Evolutionary conservation across 1,140 invertebrate genomes (phyloP).

Genomic region (Nebria ingens): DNA sequence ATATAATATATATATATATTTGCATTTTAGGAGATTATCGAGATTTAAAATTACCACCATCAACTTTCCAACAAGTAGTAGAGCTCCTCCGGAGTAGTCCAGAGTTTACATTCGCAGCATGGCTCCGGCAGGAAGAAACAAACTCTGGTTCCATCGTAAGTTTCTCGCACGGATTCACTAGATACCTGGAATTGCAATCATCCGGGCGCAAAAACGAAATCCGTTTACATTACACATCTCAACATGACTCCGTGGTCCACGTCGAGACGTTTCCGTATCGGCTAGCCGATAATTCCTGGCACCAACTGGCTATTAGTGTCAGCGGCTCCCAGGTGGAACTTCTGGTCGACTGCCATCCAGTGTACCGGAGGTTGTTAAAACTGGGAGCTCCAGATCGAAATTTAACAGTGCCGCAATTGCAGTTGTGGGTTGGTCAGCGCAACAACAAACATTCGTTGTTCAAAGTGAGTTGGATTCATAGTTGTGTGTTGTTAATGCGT

Average conservation of each 20-base stretch:
- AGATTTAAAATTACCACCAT: conserved; percentile 57
- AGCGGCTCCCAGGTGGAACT: conserved; percentile 73
- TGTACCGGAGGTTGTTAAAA: conserved; percentile 63
- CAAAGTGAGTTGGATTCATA: conserved; percentile 58
- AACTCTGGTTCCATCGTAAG: conserved; percentile 75
- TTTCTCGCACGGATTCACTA: conserved; percentile 65
- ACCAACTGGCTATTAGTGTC: conserved; percentile 70
- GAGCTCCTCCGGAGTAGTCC: conserved; percentile 54
- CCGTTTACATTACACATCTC: conserved; percentile 60
- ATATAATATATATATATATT: too few relatives aligned
- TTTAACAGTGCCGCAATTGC: conserved; percentile 56
- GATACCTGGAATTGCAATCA: conserved; percentile 83
- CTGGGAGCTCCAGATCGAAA: conserved; percentile 57
- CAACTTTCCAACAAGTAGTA: conserved; percentile 52
- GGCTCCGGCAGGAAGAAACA: conserved; percentile 62
- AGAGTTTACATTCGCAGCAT: conserved; percentile 72
- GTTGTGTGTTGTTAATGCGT: too few relatives aligned
- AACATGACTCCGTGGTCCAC: conserved; percentile 49
- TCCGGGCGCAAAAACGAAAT: conserved; percentile 79
- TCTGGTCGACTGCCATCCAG: conserved; percentile 73
- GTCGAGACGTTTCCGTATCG: conserved; percentile 79
- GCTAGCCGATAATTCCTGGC: conserved; percentile 77
- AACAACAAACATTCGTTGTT: conserved; percentile 76
- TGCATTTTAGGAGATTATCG: conserved; percentile 60
- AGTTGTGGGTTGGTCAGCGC: conserved; percentile 79